A percentile compares a stretch with the other conserved stretches of the same genome.
phyloP scores from a whole-genome alignment of 2,113 vertebrate species.

The Cyphomyrus discorhynchus region DNA sequence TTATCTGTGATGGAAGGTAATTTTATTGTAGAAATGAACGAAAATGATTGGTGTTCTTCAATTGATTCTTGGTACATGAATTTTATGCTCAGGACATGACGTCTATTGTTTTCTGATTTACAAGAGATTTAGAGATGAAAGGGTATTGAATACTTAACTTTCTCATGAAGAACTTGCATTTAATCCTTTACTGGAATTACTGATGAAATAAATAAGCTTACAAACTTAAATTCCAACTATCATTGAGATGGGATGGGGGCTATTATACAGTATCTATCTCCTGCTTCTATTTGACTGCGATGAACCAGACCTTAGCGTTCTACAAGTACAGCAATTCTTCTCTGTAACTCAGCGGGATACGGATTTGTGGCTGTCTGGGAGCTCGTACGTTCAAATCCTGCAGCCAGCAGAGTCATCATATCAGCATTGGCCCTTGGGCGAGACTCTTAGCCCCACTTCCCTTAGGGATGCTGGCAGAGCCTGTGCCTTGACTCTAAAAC shows the following conservation, averaged over 20 bases:
- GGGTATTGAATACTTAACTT: conserved; percentile 8
- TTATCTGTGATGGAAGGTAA: not conserved
- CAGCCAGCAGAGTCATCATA: not conserved
- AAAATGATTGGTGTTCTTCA: not conserved
- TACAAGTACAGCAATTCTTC: not conserved
- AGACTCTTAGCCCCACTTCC: not conserved
- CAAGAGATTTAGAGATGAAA: conserved; percentile 27
- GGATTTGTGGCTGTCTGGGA: not conserved
- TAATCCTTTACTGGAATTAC: conserved; percentile 6
- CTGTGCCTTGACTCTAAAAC: not conserved
- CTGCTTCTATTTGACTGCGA: not conserved
- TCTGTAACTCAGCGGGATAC: not conserved
- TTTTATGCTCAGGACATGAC: not conserved
- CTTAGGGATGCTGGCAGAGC: not conserved
- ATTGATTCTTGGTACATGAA: not conserved
- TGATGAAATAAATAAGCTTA: not conserved
- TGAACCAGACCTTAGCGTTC: not conserved
- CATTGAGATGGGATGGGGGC: not conserved
- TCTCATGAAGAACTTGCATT: conserved; percentile 17
- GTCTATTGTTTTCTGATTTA: not conserved
- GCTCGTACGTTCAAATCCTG: not conserved
- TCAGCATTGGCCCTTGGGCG: not conserved
- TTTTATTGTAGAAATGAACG: not conserved
- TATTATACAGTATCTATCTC: not conserved
- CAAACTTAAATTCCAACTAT: not conserved